Conservation (phyloP, 2,797 vertebrate genomes). For the Rhodeus uyekii region DNA sequence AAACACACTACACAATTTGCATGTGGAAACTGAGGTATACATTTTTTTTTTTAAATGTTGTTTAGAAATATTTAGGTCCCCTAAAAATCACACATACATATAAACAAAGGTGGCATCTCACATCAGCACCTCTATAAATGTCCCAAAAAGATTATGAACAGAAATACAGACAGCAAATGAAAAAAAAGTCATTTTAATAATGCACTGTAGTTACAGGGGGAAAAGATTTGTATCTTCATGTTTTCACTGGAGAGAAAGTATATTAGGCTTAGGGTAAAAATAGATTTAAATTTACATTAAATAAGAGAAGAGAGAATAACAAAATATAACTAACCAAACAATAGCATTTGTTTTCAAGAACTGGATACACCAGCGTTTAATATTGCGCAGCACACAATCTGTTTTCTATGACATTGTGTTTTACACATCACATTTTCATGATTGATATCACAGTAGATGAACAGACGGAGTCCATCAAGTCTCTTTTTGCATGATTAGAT, state of each 20-base stretch:
- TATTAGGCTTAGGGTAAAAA: background rate
- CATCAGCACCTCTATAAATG: no score
- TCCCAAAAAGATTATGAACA: background rate
- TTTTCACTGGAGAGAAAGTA: background rate
- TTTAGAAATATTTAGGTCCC: no score
- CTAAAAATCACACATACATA: background rate
- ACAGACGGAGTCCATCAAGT: background rate
- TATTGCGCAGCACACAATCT: background rate
- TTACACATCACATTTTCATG: background rate
- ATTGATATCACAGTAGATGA: slow-evolving; percentile 9
- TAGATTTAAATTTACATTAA: background rate
- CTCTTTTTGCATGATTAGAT: background rate
- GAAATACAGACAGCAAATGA: background rate
- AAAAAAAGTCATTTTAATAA: background rate
- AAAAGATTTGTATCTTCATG: background rate
- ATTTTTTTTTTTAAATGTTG: no score
- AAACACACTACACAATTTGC: background rate
- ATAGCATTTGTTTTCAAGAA: background rate
- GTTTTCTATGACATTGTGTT: background rate
- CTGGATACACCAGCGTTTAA: background rate
- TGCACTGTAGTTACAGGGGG: background rate
- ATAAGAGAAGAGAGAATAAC: background rate
- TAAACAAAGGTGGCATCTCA: background rate
- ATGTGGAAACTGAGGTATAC: background rate
- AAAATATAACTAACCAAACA: background rate